These are phyloP conservation scores for Momotus momota DNA, from an alignment of 2,797 vertebrate species.

Conservation along the genomic window DNA sequence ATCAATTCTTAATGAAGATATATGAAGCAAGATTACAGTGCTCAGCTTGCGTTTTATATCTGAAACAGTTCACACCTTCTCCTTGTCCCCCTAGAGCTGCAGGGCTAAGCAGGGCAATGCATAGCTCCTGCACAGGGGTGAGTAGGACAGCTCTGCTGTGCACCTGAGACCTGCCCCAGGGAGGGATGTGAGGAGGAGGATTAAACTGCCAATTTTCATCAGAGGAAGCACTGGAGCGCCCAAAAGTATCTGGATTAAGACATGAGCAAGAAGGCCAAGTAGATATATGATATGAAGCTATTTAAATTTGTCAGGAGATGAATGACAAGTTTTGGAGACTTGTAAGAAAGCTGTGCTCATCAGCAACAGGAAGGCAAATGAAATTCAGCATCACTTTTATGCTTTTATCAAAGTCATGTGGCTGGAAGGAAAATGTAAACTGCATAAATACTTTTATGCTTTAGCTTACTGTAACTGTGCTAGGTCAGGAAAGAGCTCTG, in stretches of 20 bases:
- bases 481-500: neutral
- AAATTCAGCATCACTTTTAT: neutral
- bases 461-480: neutral
- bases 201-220: neutral
- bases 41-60: neutral
- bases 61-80: neutral
- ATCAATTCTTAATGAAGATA: neutral
- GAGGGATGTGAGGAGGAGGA: neutral
- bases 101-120: neutral
- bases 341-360: neutral
- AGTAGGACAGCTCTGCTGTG: neutral
- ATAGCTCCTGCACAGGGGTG: rapidly evolving
- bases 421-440: neutral
- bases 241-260: neutral
- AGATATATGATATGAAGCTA: neutral
- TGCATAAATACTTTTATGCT: neutral
- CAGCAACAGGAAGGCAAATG: neutral
- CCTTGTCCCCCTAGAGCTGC: neutral
- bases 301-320: neutral
- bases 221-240: neutral
- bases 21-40: neutral
- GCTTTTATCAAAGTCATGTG: neutral
- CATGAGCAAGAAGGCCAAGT: neutral
- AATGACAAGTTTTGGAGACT: neutral
- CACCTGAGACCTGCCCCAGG: rapidly evolving